Evolutionary conservation across 2,797 vertebrate species (phyloP), one percentile per base, ranked within the genome.

Genomic region (Siniperca scherzeri): DNA sequence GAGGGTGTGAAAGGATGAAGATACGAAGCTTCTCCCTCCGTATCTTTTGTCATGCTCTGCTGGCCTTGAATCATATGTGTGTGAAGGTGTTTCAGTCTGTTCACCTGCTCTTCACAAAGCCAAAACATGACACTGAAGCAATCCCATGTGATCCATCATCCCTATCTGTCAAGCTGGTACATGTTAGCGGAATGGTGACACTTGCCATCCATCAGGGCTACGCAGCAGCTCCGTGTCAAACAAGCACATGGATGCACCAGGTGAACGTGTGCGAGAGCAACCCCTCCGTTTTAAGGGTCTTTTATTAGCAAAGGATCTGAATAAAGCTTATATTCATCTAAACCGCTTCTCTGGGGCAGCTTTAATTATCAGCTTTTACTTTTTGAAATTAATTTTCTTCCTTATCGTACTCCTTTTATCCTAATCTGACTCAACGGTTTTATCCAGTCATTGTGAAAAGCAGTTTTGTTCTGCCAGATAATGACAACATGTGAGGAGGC

Each of bases 121-220:
- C 80, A 75, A 72, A 89, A 88, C 88, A 83, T 80, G 87, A 89
- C 85, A 84, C 80, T 4, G 68, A 70, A 56, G 67, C 30, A 2
- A 13, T 75, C 82, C 86, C 77, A 25, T 50, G 81, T 60, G 74
- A 93, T 91, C 84, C 75, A 85, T 93, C 93, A 90, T 86, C 80
- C 75, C 88, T 82, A 86, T 70, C 77, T 72, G 84, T 90, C 85
- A 81, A 65, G 87, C 76, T 77, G 87, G 48, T 73, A 70, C 76
- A 65, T 64, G 78, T 64, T 65, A 75, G 80, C 33, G 50, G 70
- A 57, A 38, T 7, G 70, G 81, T 55, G 87, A 86, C 89, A 67
- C 75, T 60, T 64, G 5, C 74, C 87, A 89, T 91, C 87, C 86
- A 87, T 93, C 91, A 92, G 4, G 30, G 83, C 85, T 78, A 65